Evolutionary conservation across 2,113 vertebrate genomes (phyloP).

Genomic region (Nibea albiflora): DNA sequence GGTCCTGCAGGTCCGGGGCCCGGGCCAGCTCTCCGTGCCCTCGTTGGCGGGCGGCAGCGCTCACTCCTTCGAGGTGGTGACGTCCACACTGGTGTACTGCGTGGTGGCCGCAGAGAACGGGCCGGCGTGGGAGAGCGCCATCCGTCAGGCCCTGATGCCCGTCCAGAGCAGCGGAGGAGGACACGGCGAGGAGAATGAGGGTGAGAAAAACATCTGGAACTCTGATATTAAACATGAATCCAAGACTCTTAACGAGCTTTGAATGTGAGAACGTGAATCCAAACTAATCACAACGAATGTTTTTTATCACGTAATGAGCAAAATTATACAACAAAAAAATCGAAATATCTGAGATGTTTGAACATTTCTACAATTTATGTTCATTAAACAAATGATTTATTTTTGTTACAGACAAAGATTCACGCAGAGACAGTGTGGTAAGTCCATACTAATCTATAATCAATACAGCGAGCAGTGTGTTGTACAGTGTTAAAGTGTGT

Average conservation of each 20-base stretch:
- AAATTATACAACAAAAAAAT: background rate
- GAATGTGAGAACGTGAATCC: background rate
- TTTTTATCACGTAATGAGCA: background rate
- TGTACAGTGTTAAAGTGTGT: background rate
- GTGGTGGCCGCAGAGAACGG: slow-evolving; percentile 66
- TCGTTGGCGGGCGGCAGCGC: background rate
- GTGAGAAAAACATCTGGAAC: slow-evolving; percentile 21
- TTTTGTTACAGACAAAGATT: slow-evolving; percentile 58
- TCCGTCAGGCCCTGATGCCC: slow-evolving; percentile 83
- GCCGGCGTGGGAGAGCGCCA: slow-evolving; percentile 73
- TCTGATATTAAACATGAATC: background rate
- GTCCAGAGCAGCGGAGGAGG: slow-evolving; percentile 60
- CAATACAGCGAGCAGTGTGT: background rate
- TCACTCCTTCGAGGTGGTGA: slow-evolving; percentile 81
- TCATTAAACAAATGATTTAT: background rate
- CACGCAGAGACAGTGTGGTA: slow-evolving; percentile 57
- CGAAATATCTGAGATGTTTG: background rate
- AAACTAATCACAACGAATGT: background rate
- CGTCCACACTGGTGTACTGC: slow-evolving; percentile 74
- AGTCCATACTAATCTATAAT: slow-evolving; percentile 5
- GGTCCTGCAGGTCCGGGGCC: slow-evolving; percentile 79
- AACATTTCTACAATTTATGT: background rate
- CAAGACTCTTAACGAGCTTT: background rate
- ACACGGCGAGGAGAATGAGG: background rate
- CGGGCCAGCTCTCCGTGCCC: slow-evolving; percentile 61